A percentile compares a stretch with the other conserved stretches of the same genome.
Evolutionary conservation across 2,113 vertebrate genomes (phyloP).

Genomic region (Sarotherodon lohbergeri): DNA sequence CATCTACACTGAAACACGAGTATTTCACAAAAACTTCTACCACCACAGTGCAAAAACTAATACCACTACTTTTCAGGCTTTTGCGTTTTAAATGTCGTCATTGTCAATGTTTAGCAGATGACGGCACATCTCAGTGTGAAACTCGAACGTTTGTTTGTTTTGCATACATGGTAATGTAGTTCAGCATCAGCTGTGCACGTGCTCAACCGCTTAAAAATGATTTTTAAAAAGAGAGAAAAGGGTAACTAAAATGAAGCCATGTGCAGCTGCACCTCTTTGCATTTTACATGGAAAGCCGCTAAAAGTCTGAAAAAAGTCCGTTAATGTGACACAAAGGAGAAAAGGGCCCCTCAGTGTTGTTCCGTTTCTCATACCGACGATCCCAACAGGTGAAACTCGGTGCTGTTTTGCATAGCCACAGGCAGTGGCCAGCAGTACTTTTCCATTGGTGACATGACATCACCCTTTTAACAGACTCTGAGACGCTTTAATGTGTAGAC

Average conservation of each 20-base stretch:
- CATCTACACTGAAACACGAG: neutral
- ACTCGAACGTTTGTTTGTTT: neutral
- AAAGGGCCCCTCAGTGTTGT: neutral
- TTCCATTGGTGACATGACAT: conserved; percentile 39
- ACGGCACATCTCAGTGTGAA: neutral
- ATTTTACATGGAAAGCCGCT: neutral
- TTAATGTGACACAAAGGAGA: neutral
- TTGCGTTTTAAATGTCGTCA: neutral
- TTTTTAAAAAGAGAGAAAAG: neutral
- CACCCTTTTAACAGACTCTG: neutral
- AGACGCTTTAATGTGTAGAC: neutral
- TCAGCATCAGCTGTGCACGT: neutral
- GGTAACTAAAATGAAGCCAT: neutral
- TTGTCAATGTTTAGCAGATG: neutral
- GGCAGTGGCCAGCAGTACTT: conserved; percentile 16
- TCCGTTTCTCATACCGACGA: neutral
- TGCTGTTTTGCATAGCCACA: conserved; percentile 44
- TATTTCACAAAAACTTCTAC: neutral
- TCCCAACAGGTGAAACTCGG: neutral
- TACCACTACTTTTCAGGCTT: neutral
- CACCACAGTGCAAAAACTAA: neutral
- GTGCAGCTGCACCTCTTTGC: neutral
- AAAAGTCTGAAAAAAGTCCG: neutral
- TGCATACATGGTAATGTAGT: neutral
- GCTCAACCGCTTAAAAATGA: neutral